These are phyloP conservation scores for Aphidoletes aphidimyza DNA, from an alignment of 2,888 invertebrate species.

Conservation along the genomic window DNA sequence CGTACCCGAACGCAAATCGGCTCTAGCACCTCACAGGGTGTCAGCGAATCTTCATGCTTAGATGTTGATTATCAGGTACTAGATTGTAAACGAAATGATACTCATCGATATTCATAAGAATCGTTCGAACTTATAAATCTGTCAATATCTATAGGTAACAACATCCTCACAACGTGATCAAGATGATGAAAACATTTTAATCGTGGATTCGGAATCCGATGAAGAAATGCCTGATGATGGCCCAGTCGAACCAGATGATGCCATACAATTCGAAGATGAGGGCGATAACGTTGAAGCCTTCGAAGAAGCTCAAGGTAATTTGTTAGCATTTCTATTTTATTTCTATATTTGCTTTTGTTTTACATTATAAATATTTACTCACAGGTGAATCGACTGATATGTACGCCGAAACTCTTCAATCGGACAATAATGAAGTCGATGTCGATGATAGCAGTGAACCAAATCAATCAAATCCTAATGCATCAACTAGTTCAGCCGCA, in stretches of 20 bases:
- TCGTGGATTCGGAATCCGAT: conserved; percentile 83
- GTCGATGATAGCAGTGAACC: conserved; percentile 75
- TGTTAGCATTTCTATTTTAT: too few relatives aligned
- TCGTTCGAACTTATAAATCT: neutral
- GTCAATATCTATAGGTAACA: conserved; percentile 77
- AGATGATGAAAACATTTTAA: conserved; percentile 84
- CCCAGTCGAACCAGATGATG: conserved; percentile 70
- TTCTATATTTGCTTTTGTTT: too few relatives aligned
- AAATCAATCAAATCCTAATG: conserved; percentile 69
- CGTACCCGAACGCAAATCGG: conserved; percentile 63
- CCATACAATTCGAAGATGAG: conserved; percentile 66
- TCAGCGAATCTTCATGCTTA: conserved; percentile 72
- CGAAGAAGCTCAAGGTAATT: conserved; percentile 65
- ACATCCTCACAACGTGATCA: conserved; percentile 89
- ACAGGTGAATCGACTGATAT: conserved; percentile 69
- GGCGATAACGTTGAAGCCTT: conserved; percentile 71
- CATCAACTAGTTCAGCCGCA: neutral
- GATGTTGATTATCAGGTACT: conserved; percentile 80
- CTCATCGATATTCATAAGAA: neutral
- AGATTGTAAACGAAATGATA: neutral
- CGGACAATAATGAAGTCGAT: conserved; percentile 73
- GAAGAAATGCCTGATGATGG: conserved; percentile 70
- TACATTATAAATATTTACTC: conserved; percentile 67
- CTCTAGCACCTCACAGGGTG: conserved; percentile 65
- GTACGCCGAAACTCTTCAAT: conserved; percentile 68